Conservation (phyloP, 2,888 invertebrate genomes). For the Drosophila cracens region DNA sequence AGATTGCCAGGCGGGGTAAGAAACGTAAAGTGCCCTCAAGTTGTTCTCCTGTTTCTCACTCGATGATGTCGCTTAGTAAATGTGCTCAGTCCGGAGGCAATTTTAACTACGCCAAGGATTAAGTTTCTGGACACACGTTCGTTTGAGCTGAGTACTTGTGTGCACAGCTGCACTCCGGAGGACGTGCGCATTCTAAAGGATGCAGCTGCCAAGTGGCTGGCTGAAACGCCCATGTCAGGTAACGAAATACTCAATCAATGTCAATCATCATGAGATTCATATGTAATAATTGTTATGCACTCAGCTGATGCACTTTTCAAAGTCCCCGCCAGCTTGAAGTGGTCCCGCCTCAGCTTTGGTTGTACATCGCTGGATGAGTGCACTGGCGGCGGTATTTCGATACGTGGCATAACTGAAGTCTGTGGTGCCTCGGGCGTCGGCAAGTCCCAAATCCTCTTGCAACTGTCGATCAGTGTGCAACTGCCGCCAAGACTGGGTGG, state of each 20-base stretch:
- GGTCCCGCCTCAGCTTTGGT: constrained; percentile 85
- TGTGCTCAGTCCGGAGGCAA: constrained; percentile 74
- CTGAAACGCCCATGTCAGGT: constrained; percentile 70
- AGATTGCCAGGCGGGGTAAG: constrained; percentile 75
- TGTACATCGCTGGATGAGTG: constrained; percentile 87
- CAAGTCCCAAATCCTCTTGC: constrained; percentile 91
- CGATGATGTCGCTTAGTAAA: constrained; percentile 65
- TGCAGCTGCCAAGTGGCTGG: constrained; percentile 83
- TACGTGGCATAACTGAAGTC: constrained; percentile 90
- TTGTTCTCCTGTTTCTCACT: background rate
- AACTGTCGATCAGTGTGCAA: constrained; percentile 89
- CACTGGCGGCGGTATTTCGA: constrained; percentile 88
- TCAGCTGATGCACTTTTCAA: constrained; percentile 66
- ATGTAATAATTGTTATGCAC: background rate
- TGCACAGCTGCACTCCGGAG: constrained; percentile 71
- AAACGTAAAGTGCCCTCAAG: background rate
- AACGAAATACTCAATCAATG: background rate
- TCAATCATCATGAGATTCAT: background rate
- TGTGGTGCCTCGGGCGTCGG: constrained; percentile 90
- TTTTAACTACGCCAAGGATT: constrained; percentile 70
- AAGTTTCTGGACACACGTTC: constrained; percentile 67
- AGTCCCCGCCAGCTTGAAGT: constrained; percentile 67
- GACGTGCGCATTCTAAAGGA: constrained; percentile 82
- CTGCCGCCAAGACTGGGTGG: constrained; percentile 86
- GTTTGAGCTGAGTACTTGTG: constrained; percentile 42